Evolutionary conservation across 2,797 vertebrate species (phyloP).

Genomic region (Enteromius unitaeniatus): DNA sequence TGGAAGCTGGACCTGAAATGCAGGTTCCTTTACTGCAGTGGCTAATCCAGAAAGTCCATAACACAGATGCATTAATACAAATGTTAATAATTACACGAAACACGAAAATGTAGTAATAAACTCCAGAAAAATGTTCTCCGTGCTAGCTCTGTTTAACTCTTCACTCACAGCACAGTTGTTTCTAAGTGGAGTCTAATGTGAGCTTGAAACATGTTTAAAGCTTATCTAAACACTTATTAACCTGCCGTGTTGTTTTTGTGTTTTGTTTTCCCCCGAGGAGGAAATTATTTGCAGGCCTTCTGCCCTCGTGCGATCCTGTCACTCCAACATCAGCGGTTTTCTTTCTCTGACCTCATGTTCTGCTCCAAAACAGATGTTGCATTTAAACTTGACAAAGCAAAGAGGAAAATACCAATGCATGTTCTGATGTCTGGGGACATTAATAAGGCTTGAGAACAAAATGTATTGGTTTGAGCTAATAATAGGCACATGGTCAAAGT

Average conservation of each 20-base stretch:
- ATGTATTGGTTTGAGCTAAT: not conserved
- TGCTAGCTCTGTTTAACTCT: not conserved
- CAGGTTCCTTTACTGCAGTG: not conserved
- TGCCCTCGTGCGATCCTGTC: constrained; percentile 29
- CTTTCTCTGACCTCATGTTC: constrained; percentile 63
- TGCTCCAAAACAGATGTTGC: constrained; percentile 63
- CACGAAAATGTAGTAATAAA: not conserved
- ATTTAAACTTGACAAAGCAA: constrained; percentile 34
- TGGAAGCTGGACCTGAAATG: not conserved
- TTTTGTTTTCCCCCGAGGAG: constrained; percentile 69
- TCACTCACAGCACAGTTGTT: constrained; percentile 53
- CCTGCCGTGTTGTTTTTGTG: constrained; percentile 70
- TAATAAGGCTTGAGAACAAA: not conserved
- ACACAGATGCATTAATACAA: not conserved
- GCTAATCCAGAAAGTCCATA: not conserved
- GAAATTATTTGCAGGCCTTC: constrained; percentile 74
- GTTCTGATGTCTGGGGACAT: constrained; percentile 11
- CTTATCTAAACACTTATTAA: constrained; percentile 71
- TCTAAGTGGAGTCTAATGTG: constrained; percentile 61
- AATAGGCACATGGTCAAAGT: not conserved
- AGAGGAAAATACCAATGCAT: not conserved
- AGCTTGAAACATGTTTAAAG: constrained; percentile 68
- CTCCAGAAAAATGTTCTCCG: constrained; percentile 17
- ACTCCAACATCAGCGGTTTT: constrained; percentile 63
- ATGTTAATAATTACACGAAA: not conserved